Evolutionary conservation across 2,113 vertebrate genomes (phyloP).

Genomic region (Myxocyprinus asiaticus): DNA sequence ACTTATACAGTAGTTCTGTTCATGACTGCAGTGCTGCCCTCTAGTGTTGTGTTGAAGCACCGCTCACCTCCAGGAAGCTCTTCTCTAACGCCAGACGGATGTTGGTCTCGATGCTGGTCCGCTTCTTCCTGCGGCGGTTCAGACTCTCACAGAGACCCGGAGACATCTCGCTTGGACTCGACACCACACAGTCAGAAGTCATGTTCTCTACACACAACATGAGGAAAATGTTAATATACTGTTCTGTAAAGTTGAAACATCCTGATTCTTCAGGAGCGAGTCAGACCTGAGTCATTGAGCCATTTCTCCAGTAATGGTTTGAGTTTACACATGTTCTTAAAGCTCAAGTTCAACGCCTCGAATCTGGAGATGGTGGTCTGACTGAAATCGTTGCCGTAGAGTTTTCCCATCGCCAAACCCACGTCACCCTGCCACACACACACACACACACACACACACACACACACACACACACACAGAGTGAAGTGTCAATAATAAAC

Average conservation of each 20-base stretch:
- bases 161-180: slow-evolving; percentile 92
- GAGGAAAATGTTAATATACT: slow-evolving; percentile 23
- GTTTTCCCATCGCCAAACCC: slow-evolving; percentile 98
- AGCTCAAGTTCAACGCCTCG: slow-evolving; percentile 99
- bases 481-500: too few relatives aligned
- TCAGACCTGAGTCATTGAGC: slow-evolving; percentile 95
- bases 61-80: slow-evolving; percentile 96
- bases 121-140: slow-evolving; percentile 98
- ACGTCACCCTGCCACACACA: slow-evolving; percentile 87
- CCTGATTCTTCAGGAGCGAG: neutral
- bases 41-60: neutral
- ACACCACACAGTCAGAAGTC: slow-evolving; percentile 90
- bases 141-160: slow-evolving; percentile 91
- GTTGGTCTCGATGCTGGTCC: slow-evolving; percentile 99
- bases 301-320: slow-evolving; percentile 99
- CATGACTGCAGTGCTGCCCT: neutral
- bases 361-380: slow-evolving; percentile 99
- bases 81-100: slow-evolving; percentile 99
- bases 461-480: too few relatives aligned
- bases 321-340: slow-evolving; percentile 99
- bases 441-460: neutral
- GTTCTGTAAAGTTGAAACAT: too few relatives aligned
- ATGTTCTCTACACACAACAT: slow-evolving; percentile 88
- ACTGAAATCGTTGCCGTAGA: slow-evolving; percentile 99
- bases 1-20: too few relatives aligned